These are phyloP conservation scores for Apotomis betuletana DNA, from an alignment of 2,888 invertebrate species.

Conservation along the genomic window DNA sequence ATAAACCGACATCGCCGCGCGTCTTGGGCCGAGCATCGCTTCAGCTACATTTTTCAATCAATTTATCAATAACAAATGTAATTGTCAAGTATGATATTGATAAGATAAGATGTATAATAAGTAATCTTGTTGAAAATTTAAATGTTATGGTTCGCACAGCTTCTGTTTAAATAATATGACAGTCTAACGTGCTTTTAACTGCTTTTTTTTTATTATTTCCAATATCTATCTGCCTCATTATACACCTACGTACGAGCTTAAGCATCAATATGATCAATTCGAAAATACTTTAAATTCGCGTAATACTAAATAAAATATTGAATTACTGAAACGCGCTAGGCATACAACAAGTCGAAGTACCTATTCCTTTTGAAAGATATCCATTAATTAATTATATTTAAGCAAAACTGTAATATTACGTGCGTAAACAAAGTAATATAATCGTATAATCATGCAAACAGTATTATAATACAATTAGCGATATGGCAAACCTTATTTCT, in stretches of 20 bases:
- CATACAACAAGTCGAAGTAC: conserved; percentile 31
- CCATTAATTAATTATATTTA: conserved; percentile 24
- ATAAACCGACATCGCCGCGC: conserved; percentile 48
- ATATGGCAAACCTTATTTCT: conserved; percentile 69
- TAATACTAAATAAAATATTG: conserved; percentile 26
- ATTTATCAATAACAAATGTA: neutral
- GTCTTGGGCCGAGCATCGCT: conserved; percentile 40
- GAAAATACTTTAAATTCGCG: conserved; percentile 45
- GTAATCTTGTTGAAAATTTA: neutral
- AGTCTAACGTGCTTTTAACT: neutral
- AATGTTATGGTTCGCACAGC: conserved; percentile 47
- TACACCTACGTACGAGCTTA: conserved; percentile 17
- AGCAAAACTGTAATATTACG: conserved; percentile 24
- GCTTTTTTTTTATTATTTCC: neutral
- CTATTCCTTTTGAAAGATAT: conserved; percentile 21
- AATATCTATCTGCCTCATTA: neutral
- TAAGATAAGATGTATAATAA: too few relatives aligned
- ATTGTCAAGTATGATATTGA: too few relatives aligned
- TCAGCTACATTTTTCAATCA: conserved; percentile 16
- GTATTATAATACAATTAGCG: conserved; percentile 56
- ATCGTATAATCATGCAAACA: conserved; percentile 57
- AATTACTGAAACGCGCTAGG: conserved; percentile 45
- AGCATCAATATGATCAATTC: conserved; percentile 15
- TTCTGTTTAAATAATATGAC: conserved; percentile 10
- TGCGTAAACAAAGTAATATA: conserved; percentile 44